These are phyloP conservation scores for Leptopilina myrica DNA, from an alignment of 2,888 invertebrate genomes.

Conservation along the genomic window DNA sequence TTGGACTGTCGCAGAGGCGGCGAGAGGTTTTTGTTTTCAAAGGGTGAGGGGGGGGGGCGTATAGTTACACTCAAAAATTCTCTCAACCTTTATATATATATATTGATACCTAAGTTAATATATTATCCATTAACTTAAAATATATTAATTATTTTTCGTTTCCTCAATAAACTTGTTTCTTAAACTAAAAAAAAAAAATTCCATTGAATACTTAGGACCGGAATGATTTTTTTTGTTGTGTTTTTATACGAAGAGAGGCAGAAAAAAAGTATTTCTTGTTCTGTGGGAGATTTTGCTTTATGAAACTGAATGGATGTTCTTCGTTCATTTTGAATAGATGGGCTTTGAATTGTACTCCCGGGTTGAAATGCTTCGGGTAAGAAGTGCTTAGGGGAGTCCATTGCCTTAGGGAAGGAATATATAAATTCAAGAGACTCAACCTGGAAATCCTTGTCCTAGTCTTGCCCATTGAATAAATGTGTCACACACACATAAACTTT, in stretches of 20 bases:
- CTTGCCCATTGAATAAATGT: constrained; percentile 8
- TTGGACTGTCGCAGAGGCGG: constrained; percentile 48
- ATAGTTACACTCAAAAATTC: too few relatives aligned
- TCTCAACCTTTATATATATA: too few relatives aligned
- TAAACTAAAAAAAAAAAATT: too few relatives aligned
- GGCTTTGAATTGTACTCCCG: constrained; percentile 16
- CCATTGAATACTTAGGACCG: too few relatives aligned
- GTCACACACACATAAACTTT: background rate
- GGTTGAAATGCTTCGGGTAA: constrained; percentile 4
- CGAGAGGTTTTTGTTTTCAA: constrained; percentile 27
- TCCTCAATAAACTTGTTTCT: too few relatives aligned
- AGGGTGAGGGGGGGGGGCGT: background rate
- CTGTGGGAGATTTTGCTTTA: background rate
- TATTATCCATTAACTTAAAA: too few relatives aligned
- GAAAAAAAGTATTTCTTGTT: background rate
- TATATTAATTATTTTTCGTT: too few relatives aligned
- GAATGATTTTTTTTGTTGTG: too few relatives aligned
- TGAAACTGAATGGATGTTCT: constrained; percentile 1
- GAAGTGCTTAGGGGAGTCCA: constrained; percentile 17
- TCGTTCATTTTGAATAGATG: constrained; percentile 1
- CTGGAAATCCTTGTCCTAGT: constrained; percentile 17
- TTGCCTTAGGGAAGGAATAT: constrained; percentile 20
- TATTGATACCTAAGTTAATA: too few relatives aligned
- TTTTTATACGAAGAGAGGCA: background rate
- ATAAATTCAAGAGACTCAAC: constrained; percentile 17